These are phyloP conservation scores for Fratercula arctica DNA, from an alignment of 2,797 vertebrate species.

Conservation along the genomic window DNA sequence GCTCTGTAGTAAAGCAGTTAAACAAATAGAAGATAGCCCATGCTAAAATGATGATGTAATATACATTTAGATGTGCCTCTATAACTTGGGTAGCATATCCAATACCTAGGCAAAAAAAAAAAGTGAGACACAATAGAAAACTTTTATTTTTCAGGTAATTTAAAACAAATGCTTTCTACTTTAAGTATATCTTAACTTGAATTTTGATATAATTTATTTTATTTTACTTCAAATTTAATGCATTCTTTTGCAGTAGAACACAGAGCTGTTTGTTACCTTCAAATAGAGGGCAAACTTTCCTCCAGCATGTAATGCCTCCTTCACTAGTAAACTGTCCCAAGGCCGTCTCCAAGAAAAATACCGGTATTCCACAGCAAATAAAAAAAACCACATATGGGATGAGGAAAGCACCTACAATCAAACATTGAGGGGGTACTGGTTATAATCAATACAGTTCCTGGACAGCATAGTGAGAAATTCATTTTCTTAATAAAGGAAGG, in stretches of 20 bases:
- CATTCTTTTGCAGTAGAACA: not conserved
- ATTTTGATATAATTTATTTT: not conserved
- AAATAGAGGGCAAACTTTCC: conserved; percentile 96
- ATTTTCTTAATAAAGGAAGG: not conserved
- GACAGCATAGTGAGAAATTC: not conserved
- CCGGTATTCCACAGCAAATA: conserved; percentile 95
- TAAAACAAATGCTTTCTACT: not conserved
- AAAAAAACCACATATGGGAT: conserved; percentile 99
- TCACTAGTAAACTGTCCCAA: conserved; percentile 98
- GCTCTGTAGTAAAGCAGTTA: conserved; percentile 96
- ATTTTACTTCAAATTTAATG: not conserved
- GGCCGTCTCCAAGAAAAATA: conserved; percentile 98
- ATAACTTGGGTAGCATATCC: conserved; percentile 99
- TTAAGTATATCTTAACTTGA: not conserved
- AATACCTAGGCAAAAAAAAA: conserved; percentile 81
- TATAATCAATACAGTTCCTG: not conserved
- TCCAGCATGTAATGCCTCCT: conserved; percentile 98
- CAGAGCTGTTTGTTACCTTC: conserved; percentile 83
- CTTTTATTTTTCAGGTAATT: not conserved
- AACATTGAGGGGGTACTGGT: not conserved
- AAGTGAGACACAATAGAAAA: not conserved
- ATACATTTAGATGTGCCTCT: conserved; percentile 94
- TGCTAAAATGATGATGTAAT: conserved; percentile 96
- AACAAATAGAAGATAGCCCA: conserved; percentile 99
- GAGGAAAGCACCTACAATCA: conserved; percentile 91